Conservation (phyloP, 1,140 invertebrate genomes). For the Bombus ignitus region DNA sequence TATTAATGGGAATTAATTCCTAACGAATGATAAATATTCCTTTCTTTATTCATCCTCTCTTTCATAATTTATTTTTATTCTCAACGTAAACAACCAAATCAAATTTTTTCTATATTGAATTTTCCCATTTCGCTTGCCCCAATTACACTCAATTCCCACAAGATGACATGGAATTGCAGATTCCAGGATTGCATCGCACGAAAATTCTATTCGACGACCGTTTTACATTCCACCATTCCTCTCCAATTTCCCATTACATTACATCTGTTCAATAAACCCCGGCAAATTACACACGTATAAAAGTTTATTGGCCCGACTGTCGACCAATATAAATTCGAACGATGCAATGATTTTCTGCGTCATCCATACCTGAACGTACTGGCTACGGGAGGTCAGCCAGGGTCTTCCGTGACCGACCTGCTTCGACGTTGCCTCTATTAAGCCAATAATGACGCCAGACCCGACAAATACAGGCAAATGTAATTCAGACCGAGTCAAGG, state of each 20-base stretch:
- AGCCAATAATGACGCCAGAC: conserved; percentile 73
- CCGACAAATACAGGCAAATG: conserved; percentile 73
- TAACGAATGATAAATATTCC: no score
- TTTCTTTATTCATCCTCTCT: not conserved
- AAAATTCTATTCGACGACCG: not conserved
- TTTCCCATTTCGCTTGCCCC: no score
- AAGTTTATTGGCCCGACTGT: not conserved
- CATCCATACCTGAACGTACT: conserved; percentile 10
- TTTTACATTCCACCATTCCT: not conserved
- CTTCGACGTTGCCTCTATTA: conserved; percentile 58
- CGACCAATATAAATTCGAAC: conserved; percentile 6
- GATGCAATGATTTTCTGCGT: conserved; percentile 28
- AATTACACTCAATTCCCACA: not conserved
- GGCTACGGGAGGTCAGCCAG: not conserved
- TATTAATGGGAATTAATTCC: no score
- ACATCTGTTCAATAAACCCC: not conserved
- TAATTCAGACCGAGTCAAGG: conserved; percentile 68
- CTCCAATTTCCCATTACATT: not conserved
- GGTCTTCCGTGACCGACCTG: not conserved
- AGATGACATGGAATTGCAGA: not conserved
- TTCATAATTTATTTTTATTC: not conserved
- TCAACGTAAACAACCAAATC: not conserved
- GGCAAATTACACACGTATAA: conserved; percentile 19
- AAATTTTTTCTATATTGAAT: not conserved
- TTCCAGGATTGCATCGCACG: not conserved